A percentile compares a stretch with the other conserved stretches of the same genome.
phyloP scores from a whole-genome alignment of 2,113 vertebrate species.

The Sclerurus mexicanus region DNA sequence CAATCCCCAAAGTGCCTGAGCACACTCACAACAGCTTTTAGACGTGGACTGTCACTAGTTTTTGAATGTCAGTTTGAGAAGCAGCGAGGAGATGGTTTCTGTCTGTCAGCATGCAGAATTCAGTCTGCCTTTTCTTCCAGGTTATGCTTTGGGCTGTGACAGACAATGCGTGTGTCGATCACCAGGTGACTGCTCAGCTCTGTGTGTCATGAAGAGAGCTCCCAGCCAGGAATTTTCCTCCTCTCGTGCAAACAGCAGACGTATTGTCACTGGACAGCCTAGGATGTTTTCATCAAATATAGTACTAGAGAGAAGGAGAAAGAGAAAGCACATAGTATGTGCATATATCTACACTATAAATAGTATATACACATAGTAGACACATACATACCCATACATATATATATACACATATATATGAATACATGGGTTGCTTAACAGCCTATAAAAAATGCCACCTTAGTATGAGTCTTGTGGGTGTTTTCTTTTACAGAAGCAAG shows the following conservation, averaged over 20 bases:
- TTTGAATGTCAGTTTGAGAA: not conserved
- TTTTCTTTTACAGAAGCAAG: not conserved
- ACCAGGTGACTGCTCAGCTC: not conserved
- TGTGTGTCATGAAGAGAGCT: not conserved
- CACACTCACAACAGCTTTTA: not conserved
- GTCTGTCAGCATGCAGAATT: not conserved
- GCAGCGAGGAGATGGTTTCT: not conserved
- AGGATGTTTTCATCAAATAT: not conserved
- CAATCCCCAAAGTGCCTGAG: not conserved
- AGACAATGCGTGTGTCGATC: accelerated
- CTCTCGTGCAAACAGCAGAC: not conserved
- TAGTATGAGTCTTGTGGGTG: not conserved
- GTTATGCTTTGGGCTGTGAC: not conserved
- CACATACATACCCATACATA: accelerated
- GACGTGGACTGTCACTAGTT: not conserved
- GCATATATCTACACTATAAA: not conserved
- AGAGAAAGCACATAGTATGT: not conserved
- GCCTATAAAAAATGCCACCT: not conserved
- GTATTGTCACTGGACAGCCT: not conserved
- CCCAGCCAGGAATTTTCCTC: not conserved
- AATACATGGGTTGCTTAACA: not conserved
- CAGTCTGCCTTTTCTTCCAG: not conserved
- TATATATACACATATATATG: not conserved
- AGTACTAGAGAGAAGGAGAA: not conserved
- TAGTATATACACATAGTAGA: not conserved